phyloP scores from a whole-genome alignment of 2,888 invertebrate genomes.

The Pseudoips prasinana region DNA sequence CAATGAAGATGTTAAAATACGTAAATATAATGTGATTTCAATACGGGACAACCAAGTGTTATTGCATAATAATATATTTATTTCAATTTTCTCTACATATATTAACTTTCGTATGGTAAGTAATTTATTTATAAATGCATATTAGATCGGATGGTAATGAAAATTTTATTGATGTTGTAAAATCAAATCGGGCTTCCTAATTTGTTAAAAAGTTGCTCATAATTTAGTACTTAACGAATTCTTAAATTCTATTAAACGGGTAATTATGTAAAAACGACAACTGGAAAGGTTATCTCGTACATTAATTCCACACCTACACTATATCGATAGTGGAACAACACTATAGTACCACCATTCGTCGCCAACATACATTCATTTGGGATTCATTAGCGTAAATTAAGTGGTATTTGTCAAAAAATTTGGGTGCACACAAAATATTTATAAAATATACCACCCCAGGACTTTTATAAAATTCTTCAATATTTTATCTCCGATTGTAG shows the following conservation, averaged over 20 bases:
- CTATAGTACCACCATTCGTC: conserved; percentile 55
- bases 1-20: no score
- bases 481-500: conserved; percentile 53
- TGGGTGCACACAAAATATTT: conserved; percentile 70
- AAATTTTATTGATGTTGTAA: conserved; percentile 7
- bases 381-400: conserved; percentile 79
- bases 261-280: conserved; percentile 32
- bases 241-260: conserved; percentile 21
- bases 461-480: conserved; percentile 53
- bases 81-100: no score
- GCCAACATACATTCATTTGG: conserved; percentile 67
- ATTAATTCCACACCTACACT: conserved; percentile 46
- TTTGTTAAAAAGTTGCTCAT: conserved; percentile 21
- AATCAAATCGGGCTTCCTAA: conserved; percentile 10
- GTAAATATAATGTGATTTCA: no score
- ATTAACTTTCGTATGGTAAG: no score
- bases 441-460: conserved; percentile 59
- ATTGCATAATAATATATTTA: no score
- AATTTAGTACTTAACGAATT: conserved; percentile 22
- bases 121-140: not conserved
- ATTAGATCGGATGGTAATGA: not conserved
- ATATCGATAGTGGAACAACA: conserved; percentile 42
- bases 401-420: conserved; percentile 79
- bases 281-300: conserved; percentile 36
- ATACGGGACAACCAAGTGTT: no score